Conservation (phyloP, 1,140 invertebrate species). For the Pseudobourletiella spinata region DNA sequence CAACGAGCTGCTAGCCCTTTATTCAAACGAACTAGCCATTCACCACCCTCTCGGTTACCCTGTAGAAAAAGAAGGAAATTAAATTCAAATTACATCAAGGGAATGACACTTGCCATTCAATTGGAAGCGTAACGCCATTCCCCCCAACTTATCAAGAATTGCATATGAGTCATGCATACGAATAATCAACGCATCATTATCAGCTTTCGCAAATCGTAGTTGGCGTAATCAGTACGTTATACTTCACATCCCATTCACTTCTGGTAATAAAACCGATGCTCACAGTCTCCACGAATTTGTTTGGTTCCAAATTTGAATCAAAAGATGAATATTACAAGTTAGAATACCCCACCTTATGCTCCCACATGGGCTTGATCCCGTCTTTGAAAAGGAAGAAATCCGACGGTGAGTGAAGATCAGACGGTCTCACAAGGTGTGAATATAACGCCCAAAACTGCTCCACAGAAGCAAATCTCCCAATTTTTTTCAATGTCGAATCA, state of each 20-base stretch:
- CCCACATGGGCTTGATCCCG: slow-evolving; percentile 98
- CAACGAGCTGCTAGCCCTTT: slow-evolving; percentile 91
- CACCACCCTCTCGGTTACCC: slow-evolving; percentile 33
- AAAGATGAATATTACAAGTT: too few relatives aligned
- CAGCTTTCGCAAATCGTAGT: too few relatives aligned
- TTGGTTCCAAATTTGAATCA: too few relatives aligned
- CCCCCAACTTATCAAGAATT: too few relatives aligned
- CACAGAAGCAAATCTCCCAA: slow-evolving; percentile 78
- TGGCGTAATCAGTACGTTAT: too few relatives aligned
- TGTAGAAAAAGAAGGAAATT: slow-evolving; percentile 11
- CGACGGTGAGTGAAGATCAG: slow-evolving; percentile 74
- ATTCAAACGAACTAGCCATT: slow-evolving; percentile 49
- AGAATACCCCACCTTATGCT: slow-evolving; percentile 56
- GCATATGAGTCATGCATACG: too few relatives aligned
- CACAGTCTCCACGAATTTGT: too few relatives aligned
- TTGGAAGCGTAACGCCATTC: too few relatives aligned
- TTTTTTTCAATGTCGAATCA: slow-evolving; percentile 56
- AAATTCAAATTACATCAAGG: not conserved
- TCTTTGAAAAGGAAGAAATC: slow-evolving; percentile 98
- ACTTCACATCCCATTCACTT: too few relatives aligned
- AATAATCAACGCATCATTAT: too few relatives aligned
- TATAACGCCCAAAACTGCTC: slow-evolving; percentile 95
- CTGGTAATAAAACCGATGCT: too few relatives aligned
- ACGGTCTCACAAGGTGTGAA: slow-evolving; percentile 78
- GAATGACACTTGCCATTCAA: not conserved